A percentile compares a stretch with the other conserved stretches of the same genome.
phyloP scores from a whole-genome alignment of 2,113 vertebrate genomes.

The Oreochromis niloticus region DNA sequence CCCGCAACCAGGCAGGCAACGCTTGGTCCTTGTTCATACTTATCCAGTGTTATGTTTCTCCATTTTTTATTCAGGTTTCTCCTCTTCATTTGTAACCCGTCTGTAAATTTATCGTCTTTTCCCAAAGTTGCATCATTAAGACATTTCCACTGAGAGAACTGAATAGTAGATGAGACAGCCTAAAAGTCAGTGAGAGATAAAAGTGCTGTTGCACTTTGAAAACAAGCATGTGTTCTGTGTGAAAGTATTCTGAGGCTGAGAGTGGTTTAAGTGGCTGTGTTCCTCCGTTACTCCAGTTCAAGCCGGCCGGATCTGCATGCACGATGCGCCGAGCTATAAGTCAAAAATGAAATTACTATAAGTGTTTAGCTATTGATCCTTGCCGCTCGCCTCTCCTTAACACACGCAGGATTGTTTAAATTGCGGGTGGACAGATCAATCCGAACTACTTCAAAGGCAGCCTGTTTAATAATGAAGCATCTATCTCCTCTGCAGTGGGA shows the following conservation, averaged over 20 bases:
- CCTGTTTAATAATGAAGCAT: not conserved
- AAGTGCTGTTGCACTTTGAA: not conserved
- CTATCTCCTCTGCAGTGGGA: not conserved
- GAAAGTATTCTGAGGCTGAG: not conserved
- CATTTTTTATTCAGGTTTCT: not conserved
- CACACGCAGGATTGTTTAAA: not conserved
- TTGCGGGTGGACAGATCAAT: not conserved
- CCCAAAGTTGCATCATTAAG: not conserved
- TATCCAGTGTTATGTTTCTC: not conserved
- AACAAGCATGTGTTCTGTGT: not conserved
- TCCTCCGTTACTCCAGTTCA: not conserved
- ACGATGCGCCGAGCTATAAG: not conserved
- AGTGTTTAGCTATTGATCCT: not conserved
- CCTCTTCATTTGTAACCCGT: not conserved
- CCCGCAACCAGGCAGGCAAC: not conserved
- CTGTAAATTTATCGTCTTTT: not conserved
- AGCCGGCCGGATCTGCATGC: not conserved
- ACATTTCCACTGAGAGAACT: not conserved
- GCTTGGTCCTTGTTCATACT: not conserved
- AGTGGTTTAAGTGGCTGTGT: not conserved
- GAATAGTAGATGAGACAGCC: not conserved
- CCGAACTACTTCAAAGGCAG: not conserved
- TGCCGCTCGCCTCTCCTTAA: not conserved
- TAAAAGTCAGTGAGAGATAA: not conserved
- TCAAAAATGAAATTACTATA: not conserved